A percentile compares a stretch with the other conserved stretches of the same genome.
Conservation (phyloP, 2,797 vertebrate genomes). For the Melanogrammus aeglefinus region DNA sequence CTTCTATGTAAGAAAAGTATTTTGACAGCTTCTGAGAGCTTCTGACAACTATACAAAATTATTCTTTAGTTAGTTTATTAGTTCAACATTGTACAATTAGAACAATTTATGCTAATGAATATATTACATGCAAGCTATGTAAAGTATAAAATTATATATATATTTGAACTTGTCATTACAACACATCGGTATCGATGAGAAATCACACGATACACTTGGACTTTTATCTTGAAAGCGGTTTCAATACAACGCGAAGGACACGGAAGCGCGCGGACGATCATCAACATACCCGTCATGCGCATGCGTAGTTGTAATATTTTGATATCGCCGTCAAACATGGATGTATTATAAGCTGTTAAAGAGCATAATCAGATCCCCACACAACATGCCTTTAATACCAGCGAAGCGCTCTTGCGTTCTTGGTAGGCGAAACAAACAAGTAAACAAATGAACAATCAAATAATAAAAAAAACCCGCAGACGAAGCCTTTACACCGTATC, state of each 20-base stretch:
- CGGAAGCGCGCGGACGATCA: not conserved
- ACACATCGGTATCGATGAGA: not conserved
- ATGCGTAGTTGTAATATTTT: not conserved
- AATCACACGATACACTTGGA: not conserved
- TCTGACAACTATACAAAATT: no score
- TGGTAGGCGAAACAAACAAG: not conserved
- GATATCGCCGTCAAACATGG: no score
- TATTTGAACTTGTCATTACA: not conserved
- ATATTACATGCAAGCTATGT: not conserved
- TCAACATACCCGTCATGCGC: not conserved
- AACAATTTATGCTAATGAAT: no score
- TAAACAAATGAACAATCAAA: not conserved
- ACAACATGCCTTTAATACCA: not conserved
- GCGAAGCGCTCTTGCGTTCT: not conserved
- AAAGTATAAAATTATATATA: not conserved
- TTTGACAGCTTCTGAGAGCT: no score
- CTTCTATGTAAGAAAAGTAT: no score
- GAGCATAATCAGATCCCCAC: not conserved
- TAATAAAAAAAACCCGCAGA: not conserved
- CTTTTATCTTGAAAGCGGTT: not conserved
- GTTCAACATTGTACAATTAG: no score
- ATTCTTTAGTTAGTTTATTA: no score
- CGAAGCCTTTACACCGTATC: not conserved
- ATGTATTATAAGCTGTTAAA: not conserved
- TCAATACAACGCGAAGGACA: not conserved